Evolutionary conservation across 1,140 invertebrate genomes (phyloP), one percentile per base, ranked within the genome.

Genomic region (Macrosteles quadrilineatus): DNA sequence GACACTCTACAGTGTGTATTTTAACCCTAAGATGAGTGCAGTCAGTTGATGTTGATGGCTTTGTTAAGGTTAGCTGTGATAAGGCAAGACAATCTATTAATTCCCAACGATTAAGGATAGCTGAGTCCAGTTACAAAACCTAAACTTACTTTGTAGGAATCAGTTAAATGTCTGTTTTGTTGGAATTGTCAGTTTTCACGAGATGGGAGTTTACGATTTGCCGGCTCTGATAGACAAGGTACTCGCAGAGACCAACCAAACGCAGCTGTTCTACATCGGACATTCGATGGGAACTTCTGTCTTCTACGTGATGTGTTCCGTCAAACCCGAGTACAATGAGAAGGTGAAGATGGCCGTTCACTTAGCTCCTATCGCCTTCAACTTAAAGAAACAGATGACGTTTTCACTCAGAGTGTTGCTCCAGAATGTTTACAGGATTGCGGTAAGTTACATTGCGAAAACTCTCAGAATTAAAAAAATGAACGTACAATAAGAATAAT

Each of bases 181-280:
- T n/a, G n/a, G n/a, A n/a, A n/a, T n/a, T n/a, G n/a, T n/a, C 74
- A 90, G 88, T 53, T 93, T 86, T 83, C 88, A 94, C 76, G 90
- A 95, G 81, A 92, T 93, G 81, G 91, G 89, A 55, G 79, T 85
- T 36, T 87, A 87, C 71, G 93, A 95, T 79, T 73, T 94, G 31
- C 90, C 92, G 1, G 85, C 91, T 0, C 89, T 90, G 79, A 87
- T 95, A 50, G 86, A 92, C 75, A 88, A 88, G 74, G 83, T 90
- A 31, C 78, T 93, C 1, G 78, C 81, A n/a, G 73, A 78, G 9
- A 91, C 91, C 0, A 82, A 83, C 1, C 78, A 83, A 66, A 73
- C 81, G 21, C 80, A 87, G 70, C 74, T 95, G 0, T 85, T 85
- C 73, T 93, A 91, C 72, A 81, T 92, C 1, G 88, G 90, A 0